Conservation (phyloP, 2,888 invertebrate species). For the Agapetus fuscipes region DNA sequence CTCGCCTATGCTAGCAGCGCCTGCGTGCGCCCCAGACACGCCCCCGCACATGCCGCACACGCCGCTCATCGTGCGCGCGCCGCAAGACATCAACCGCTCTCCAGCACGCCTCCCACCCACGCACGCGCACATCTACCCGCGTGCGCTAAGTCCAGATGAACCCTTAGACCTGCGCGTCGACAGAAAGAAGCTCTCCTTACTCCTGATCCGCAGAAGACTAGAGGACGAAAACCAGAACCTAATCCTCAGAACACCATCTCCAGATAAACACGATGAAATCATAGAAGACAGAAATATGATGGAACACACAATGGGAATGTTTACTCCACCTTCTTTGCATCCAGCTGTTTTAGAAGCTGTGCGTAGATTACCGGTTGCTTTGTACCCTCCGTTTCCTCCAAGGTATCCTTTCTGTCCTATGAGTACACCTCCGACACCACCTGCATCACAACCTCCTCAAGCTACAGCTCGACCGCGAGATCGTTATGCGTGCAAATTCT, state of each 20-base stretch:
- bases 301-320: slow-evolving; percentile 36
- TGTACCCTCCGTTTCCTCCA: slow-evolving; percentile 39
- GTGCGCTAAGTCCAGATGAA: slow-evolving; percentile 44
- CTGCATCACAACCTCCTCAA: slow-evolving; percentile 33
- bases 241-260: slow-evolving; percentile 50
- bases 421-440: slow-evolving; percentile 38
- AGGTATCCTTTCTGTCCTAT: slow-evolving; percentile 43
- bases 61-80: slow-evolving; percentile 41
- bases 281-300: slow-evolving; percentile 23
- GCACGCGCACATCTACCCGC: slow-evolving; percentile 26
- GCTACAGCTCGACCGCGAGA: slow-evolving; percentile 56
- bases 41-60: slow-evolving; percentile 26
- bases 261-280: slow-evolving; percentile 32
- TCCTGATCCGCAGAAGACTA: slow-evolving; percentile 41
- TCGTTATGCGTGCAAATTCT: slow-evolving; percentile 94
- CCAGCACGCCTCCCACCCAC: slow-evolving; percentile 33
- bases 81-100: slow-evolving; percentile 38
- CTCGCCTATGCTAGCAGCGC: slow-evolving; percentile 24
- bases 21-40: slow-evolving; percentile 32
- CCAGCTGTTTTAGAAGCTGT: slow-evolving; percentile 42
- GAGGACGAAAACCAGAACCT: slow-evolving; percentile 85
- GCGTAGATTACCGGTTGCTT: slow-evolving; percentile 37
- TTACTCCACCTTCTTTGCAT: slow-evolving; percentile 48
- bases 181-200: slow-evolving; percentile 57
- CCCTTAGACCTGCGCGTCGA: slow-evolving; percentile 83